Percentiles rank a stretch among this genome's conserved stretches.
Evolutionary conservation across 2,797 vertebrate species (phyloP).

Genomic region (Prunella strophiata): DNA sequence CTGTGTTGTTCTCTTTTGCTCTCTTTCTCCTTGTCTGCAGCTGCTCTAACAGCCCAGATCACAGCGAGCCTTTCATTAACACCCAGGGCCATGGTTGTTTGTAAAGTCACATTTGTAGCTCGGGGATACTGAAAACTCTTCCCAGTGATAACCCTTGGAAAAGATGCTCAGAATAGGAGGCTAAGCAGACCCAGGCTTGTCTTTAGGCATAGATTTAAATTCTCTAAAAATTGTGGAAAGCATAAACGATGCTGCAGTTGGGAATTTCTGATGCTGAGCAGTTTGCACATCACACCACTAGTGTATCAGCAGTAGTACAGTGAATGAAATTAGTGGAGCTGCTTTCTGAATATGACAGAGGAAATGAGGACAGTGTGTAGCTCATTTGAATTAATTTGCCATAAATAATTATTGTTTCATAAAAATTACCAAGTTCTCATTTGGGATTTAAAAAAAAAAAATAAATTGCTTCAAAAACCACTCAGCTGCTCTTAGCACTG

Average conservation of each 20-base stretch:
- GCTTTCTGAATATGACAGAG: neutral
- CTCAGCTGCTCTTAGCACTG: neutral
- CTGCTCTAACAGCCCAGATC: neutral
- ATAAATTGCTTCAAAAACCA: neutral
- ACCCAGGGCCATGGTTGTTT: neutral
- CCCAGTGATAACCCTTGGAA: neutral
- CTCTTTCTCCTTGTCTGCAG: neutral
- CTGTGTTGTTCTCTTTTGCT: neutral
- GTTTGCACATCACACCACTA: neutral
- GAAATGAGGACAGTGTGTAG: neutral
- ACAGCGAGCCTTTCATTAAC: neutral
- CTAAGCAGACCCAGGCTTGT: neutral
- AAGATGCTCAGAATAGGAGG: neutral
- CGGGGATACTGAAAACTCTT: neutral
- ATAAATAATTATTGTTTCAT: neutral
- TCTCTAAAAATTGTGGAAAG: neutral
- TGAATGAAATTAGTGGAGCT: neutral
- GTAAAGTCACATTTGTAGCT: neutral
- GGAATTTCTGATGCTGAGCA: neutral
- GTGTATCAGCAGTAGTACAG: neutral
- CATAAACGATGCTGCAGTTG: neutral
- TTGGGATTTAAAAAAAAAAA: neutral
- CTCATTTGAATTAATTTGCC: neutral
- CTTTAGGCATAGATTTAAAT: neutral
- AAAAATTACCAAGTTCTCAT: neutral